Conservation (phyloP, 2,888 invertebrate genomes). For the Altica lythri region DNA sequence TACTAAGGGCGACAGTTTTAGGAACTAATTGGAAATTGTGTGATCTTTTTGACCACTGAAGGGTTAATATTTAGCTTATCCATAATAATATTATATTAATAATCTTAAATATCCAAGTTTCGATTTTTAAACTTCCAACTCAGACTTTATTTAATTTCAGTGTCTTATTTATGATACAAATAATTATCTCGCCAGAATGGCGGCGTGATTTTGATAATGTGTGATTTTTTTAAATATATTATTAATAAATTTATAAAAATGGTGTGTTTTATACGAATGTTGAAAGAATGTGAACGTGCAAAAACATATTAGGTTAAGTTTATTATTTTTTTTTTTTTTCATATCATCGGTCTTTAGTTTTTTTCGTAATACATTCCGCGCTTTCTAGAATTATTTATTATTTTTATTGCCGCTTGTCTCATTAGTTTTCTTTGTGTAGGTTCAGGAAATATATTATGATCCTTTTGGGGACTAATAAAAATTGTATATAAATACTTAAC, state of each 20-base stretch:
- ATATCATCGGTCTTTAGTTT: slow-evolving; percentile 55
- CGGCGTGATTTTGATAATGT: slow-evolving; percentile 59
- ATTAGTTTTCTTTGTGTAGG: slow-evolving; percentile 45
- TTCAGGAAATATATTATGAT: too few relatives aligned
- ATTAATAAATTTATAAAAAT: slow-evolving; percentile 50
- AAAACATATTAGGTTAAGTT: slow-evolving; percentile 49
- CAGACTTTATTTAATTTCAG: slow-evolving; percentile 53
- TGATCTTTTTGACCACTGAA: too few relatives aligned
- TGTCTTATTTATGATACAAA: slow-evolving; percentile 55
- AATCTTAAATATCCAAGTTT: slow-evolving; percentile 15
- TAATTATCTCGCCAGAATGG: slow-evolving; percentile 49
- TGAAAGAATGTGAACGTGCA: slow-evolving; percentile 54
- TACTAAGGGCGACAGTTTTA: too few relatives aligned
- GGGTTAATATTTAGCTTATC: too few relatives aligned
- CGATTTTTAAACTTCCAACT: slow-evolving; percentile 37
- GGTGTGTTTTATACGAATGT: slow-evolving; percentile 57
- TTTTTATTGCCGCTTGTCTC: slow-evolving; percentile 49
- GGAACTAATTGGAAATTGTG: too few relatives aligned
- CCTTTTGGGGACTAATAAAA: too few relatives aligned
- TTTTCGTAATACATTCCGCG: slow-evolving; percentile 53
- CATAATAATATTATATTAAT: too few relatives aligned
- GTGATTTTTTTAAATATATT: slow-evolving; percentile 56
- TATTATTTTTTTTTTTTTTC: slow-evolving; percentile 27
- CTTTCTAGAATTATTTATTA: slow-evolving; percentile 53
- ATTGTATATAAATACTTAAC: too few relatives aligned